Evolutionary conservation across 2,797 vertebrate species (phyloP), one percentile per base, ranked within the genome.

Genomic region (Poeciliopsis turneri): DNA sequence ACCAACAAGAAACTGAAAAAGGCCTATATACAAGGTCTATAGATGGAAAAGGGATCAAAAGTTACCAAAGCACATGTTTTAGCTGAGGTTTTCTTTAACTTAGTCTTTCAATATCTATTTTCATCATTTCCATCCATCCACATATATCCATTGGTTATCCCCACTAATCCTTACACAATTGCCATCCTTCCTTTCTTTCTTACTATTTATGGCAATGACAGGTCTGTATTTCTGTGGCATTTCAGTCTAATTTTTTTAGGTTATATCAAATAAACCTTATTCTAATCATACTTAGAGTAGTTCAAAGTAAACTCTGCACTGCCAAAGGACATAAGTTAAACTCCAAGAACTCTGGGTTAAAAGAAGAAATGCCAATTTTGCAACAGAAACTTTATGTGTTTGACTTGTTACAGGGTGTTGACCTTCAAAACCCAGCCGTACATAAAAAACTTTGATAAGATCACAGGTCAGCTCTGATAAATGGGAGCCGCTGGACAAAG

Each of bases 401-500:
- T 77, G 85, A 78, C 72, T 72, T 73, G 28, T 66, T 71, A 72
- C 64, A 49, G 39, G 12, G 20, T 75, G 76, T 64, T 77, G 70
- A 74, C 47, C 4, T 75, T 45, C 9, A 80, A 85, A 75, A 75
- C 28, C 49, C 77, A 76, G 72, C 73, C 46, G 39, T 36, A 55
- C 72, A 66, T 69, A n/a, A 41, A 82, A 55, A 25, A n/a, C 30
- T 9, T 49, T 77, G 74, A 84, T 81, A 81, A 83, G 11, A 36
- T 82, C 49, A 71, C 25, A 45, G 78, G 82, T 84, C 76, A 82
- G 77, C 85, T 78, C 79, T 74, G 87, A 39, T 0, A 72, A 55
- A 70, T 49, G n/a, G 9, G 57, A 45, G 41, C 55, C 5, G 47
- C 46, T 33, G 55, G 16, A 36, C 39, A 23, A 57, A 36, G 36